Evolutionary conservation across 1,140 invertebrate species (phyloP), one percentile per base, ranked within the genome.

Genomic region (Microplitis mediator): DNA sequence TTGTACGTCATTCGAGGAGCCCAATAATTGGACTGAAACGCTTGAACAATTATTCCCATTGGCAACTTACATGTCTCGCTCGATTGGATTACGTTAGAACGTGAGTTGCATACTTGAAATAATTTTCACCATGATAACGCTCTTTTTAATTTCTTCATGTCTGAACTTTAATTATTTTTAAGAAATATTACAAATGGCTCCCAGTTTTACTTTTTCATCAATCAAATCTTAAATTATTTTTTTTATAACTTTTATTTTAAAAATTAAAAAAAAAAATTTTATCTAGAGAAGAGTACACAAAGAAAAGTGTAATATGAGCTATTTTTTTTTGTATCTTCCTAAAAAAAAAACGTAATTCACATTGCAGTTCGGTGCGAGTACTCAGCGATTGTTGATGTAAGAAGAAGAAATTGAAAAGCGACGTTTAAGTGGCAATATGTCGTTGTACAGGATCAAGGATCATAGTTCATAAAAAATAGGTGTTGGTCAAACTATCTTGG

Each of bases 1-100:
- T 67, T 67, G 39, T 11, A 65, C 67, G 34, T 69, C 60, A 74
- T 36, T 50, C 67, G 65, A 74, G 72, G 32, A 74, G 34, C 36
- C 62, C 69, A 62, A 74, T 74, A 69, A 51, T 61, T 62, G 62
- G 16, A 74, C 61, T 69, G 58, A 65, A 74, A 74, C 67, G 61
- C 66, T 68, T 35, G 67, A 67, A 74, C 72, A 74, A 74, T 74
- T 74, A 74, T 74, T 74, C 72, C 72, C 72, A 74, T 74, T 64
- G 72, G 67, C 58, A 74, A 63, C 61, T 74, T 74, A 74, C 72
- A 70, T 67, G 67, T 74, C 72, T 61, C 52, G 64, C 52, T 64
- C 61, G n/a, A 66, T 58, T 51, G 63, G 51, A 74, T 74, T 74
- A 62, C 50, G 45, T 56, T 52, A 14, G 50, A 69, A 74, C 72